Percentiles rank a stretch among this genome's conserved stretches.
These are phyloP conservation scores for Ips nitidus DNA, from an alignment of 1,140 invertebrate species.

Conservation along the genomic window DNA sequence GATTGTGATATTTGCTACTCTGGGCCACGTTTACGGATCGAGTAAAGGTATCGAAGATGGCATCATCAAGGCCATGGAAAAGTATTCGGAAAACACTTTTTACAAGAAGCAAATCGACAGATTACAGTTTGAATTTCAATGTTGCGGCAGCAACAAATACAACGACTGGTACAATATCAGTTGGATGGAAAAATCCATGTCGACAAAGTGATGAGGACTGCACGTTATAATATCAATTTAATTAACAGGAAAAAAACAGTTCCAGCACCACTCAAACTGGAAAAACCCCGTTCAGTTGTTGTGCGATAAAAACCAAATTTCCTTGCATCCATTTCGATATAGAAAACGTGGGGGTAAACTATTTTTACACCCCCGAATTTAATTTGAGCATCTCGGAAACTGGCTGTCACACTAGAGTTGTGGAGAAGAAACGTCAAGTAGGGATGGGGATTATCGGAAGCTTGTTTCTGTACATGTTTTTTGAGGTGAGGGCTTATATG, in stretches of 20 bases:
- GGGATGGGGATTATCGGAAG: constrained; percentile 45
- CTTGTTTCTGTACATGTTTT: constrained; percentile 38
- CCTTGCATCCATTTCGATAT: constrained; percentile 52
- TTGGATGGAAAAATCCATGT: constrained; percentile 45
- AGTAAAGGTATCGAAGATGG: constrained; percentile 44
- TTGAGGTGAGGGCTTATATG: constrained; percentile 32
- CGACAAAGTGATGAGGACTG: constrained; percentile 34
- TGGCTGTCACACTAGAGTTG: constrained; percentile 45
- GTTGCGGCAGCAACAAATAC: constrained; percentile 51
- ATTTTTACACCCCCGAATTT: constrained; percentile 45
- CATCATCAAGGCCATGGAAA: constrained; percentile 46
- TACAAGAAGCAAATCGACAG: constrained; percentile 46
- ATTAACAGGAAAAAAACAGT: background rate
- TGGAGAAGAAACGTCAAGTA: constrained; percentile 39
- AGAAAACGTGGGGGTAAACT: constrained; percentile 40
- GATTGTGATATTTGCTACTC: constrained; percentile 38
- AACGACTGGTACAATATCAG: constrained; percentile 49
- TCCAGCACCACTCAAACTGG: constrained; percentile 2
- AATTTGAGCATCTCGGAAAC: constrained; percentile 47
- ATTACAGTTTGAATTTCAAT: constrained; percentile 50
- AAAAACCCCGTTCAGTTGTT: constrained; percentile 50
- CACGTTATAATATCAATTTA: background rate
- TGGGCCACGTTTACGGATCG: constrained; percentile 41
- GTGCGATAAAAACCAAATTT: constrained; percentile 45
- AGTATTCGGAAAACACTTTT: constrained; percentile 44